Evolutionary conservation across 2,113 vertebrate genomes (phyloP).

Genomic region (Oryzias curvinotus): DNA sequence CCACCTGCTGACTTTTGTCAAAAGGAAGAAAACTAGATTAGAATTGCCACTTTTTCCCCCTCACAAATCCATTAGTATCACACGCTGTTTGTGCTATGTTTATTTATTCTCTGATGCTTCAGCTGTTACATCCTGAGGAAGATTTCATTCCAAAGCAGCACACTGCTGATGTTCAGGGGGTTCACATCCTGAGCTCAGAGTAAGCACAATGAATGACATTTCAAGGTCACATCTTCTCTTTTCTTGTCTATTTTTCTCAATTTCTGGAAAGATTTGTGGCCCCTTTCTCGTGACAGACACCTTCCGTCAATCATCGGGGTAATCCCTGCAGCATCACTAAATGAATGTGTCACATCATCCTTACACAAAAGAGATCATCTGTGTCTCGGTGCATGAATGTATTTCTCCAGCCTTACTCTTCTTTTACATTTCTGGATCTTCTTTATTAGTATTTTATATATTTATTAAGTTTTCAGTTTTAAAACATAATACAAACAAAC

Average conservation of each 20-base stretch:
- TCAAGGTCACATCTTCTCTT: conserved; percentile 19
- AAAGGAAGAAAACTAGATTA: conserved; percentile 21
- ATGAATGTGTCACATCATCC: conserved; percentile 43
- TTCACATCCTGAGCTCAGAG: conserved; percentile 10
- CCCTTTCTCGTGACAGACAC: conserved; percentile 5
- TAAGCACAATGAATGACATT: background rate
- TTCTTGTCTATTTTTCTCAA: conserved; percentile 21
- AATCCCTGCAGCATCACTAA: conserved; percentile 27
- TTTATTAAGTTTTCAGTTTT: no score
- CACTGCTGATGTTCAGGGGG: background rate
- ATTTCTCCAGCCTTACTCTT: background rate
- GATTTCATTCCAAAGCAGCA: conserved; percentile 16
- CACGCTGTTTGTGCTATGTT: conserved; percentile 12
- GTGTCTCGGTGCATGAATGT: conserved; percentile 25
- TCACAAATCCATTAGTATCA: background rate
- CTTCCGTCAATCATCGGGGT: conserved; percentile 44
- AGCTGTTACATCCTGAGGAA: conserved; percentile 16
- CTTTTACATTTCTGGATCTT: background rate
- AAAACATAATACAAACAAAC: no score
- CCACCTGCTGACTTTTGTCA: conserved; percentile 42
- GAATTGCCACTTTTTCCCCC: no score
- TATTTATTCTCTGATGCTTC: conserved; percentile 24
- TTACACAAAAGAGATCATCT: conserved; percentile 15
- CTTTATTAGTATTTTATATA: no score
- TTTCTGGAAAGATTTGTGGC: conserved; percentile 32